Evolutionary conservation across 2,113 vertebrate species (phyloP), one percentile per base, ranked within the genome.

Genomic region (Elachura formosa): DNA sequence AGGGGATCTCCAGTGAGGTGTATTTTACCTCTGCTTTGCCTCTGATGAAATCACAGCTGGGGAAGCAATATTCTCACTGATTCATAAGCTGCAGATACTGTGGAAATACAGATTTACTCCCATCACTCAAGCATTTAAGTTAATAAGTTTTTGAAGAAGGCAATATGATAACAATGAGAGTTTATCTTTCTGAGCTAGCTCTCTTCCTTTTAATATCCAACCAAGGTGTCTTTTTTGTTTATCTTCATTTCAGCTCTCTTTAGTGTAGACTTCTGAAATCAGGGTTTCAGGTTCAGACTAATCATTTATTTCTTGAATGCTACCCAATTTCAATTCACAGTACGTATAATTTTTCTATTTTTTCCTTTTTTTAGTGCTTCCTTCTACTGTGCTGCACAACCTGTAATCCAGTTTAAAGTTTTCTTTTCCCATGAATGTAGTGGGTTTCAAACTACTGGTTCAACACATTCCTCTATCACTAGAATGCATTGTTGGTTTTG

Each of bases 21-120:
- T 40, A 93, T 79, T 79, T 64, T 52, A 82, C 59, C 54, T 84
- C 68, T 87, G 24, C 46, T 63, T 87, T 58, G 24, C 51, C 33
- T 55, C 85, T 91, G 62, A 87, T 79, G 75, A 82, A 91, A 87
- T 87, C 74, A 68, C 45, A 79, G n/a, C 93, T 91, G 61, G 56
- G n/a, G 64, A 91, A 82, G 31, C 23, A 82, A 84, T 79, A 72
- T 78, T 82, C 66, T 87, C 49, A 17, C 52, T 58, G 78, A 73
- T 73, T 76, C 71, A 46, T 61, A 72, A 85, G 24, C 45, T 93
- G 66, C 73, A 93, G 49, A 55, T 78, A 51, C 19, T 34, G 41
- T 71, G 58, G 73, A 93, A 94, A 91, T 59, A 71, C 5, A 82
- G 45, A 68, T 91, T 87, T 91, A 75, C 11, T 78, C 18, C 69